Evolutionary conservation across 2,888 invertebrate species (phyloP), one percentile per base, ranked within the genome.

Genomic region (Parapristionchus giblindavisi): DNA sequence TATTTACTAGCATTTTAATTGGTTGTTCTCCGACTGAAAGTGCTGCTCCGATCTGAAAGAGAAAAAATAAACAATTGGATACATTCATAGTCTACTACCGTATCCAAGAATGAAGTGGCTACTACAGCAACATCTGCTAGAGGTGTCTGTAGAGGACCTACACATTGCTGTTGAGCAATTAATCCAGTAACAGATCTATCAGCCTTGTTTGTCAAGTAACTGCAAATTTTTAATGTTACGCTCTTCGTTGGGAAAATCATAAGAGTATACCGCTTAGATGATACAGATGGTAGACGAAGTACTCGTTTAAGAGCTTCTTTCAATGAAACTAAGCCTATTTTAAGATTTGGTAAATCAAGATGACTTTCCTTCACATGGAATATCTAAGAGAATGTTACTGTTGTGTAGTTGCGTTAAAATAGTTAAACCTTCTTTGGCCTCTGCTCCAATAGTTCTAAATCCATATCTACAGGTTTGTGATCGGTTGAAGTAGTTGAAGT

Each of bases 21-120:
- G 98, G 97, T 89, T 98, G 98, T 79, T 97, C 96, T 54, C 98
- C 99, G 78, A 98, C 95, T 0, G 96, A 93, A 0, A 95, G 95
- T 3, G 97, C 98, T 21, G 94, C 92, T 8, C 98, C 98, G 76
- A 92, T 92, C 89, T 91, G 83, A 36, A 79, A 60, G 11, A 21
- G 32, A 24, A 66, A 6, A 14, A 21, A n/a, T n/a, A n/a, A n/a
- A n/a, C n/a, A n/a, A n/a, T n/a, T n/a, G n/a, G n/a, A n/a, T n/a
- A n/a, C n/a, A n/a, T n/a, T n/a, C n/a, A n/a, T n/a, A n/a, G n/a
- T n/a, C n/a, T n/a, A n/a, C n/a, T n/a, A 84, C 82, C 75, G 75
- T 79, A 77, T 92, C 93, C 88, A 93, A 93, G 89, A 95, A 92
- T 0, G 95, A 94, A 36, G 96, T 91, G 0, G 95, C 94, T 5